A percentile compares a stretch with the other conserved stretches of the same genome.
These are phyloP conservation scores for Thecophora atra DNA, from an alignment of 2,888 invertebrate species.

Conservation along the genomic window DNA sequence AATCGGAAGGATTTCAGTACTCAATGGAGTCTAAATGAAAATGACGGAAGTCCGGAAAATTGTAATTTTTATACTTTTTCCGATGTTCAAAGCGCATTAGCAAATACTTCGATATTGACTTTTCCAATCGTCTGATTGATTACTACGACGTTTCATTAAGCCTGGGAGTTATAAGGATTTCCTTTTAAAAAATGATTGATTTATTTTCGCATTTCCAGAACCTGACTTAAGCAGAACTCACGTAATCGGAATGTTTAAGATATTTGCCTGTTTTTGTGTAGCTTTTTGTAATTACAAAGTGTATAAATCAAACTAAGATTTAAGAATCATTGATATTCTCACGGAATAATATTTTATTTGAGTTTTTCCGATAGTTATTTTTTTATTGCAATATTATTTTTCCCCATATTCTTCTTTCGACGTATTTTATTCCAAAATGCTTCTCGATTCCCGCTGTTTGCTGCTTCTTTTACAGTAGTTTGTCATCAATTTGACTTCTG, in stretches of 20 bases:
- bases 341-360: no score
- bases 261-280: background rate
- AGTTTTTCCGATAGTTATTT: no score
- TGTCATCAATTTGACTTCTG: slow-evolving; percentile 5
- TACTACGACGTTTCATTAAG: slow-evolving; percentile 4
- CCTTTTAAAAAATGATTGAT: slow-evolving; percentile 20
- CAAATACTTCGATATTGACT: no score
- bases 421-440: background rate
- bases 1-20: background rate
- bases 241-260: no score
- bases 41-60: slow-evolving; percentile 14
- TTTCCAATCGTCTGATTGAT: background rate
- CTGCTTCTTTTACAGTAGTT: background rate
- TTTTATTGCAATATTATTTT: background rate
- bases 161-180: background rate
- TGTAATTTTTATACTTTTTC: no score
- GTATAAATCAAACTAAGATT: no score
- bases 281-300: background rate
- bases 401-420: background rate
- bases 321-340: no score
- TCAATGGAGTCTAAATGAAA: background rate
- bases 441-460: background rate
- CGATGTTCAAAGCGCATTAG: no score
- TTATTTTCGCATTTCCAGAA: slow-evolving; percentile 27
- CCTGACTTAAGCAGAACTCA: background rate